phyloP scores from a whole-genome alignment of 2,797 vertebrate species.

The Squalus acanthias region DNA sequence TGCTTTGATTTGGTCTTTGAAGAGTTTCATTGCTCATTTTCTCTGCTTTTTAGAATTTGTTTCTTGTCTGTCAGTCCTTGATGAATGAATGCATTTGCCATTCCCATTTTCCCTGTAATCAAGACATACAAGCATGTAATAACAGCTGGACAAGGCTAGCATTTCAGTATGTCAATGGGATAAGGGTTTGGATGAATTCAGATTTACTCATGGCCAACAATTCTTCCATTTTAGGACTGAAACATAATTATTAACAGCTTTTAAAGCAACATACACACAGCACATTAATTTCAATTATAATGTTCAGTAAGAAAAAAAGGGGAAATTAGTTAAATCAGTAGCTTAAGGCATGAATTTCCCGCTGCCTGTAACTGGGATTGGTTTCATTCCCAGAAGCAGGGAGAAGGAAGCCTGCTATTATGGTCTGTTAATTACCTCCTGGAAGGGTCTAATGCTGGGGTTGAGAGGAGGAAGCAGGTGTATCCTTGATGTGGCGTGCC shows the following conservation, averaged over 20 bases:
- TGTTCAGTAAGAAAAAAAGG: background rate
- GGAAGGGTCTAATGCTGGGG: conserved; percentile 14
- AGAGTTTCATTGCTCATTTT: background rate
- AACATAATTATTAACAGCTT: background rate
- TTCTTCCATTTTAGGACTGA: background rate
- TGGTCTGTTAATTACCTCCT: conserved; percentile 13
- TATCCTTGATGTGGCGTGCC: background rate
- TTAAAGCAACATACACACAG: background rate
- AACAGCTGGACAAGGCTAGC: background rate
- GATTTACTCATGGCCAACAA: background rate
- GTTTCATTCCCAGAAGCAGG: background rate
- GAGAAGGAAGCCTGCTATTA: conserved; percentile 14
- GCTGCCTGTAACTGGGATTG: background rate
- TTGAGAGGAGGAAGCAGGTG: conserved; percentile 1
- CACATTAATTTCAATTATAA: background rate
- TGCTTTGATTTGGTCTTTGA: background rate
- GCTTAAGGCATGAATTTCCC: background rate
- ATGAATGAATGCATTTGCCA: conserved; percentile 46
- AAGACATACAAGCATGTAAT: background rate
- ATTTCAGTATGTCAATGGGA: background rate
- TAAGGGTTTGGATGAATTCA: background rate
- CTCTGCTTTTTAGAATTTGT: background rate
- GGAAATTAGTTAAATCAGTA: background rate
- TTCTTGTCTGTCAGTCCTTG: conserved; percentile 35
- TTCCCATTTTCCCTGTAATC: conserved; percentile 37